These are phyloP conservation scores for Tachystola acroxantha DNA, from an alignment of 2,888 invertebrate species.

Conservation along the genomic window DNA sequence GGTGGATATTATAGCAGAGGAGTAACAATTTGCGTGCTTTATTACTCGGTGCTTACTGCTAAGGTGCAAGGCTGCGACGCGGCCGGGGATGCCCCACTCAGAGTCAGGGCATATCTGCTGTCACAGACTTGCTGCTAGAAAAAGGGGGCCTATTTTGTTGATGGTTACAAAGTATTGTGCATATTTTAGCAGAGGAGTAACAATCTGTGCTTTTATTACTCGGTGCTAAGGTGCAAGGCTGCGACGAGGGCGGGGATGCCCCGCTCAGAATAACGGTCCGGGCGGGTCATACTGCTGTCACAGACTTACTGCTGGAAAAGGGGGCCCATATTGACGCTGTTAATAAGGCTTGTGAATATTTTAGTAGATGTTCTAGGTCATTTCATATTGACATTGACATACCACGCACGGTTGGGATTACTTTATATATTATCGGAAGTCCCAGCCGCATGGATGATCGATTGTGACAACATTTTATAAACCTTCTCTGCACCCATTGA, in stretches of 20 bases:
- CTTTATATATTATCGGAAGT: too few species aligned
- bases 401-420: too few species aligned
- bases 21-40: conserved; percentile 53
- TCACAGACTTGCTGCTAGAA: conserved; percentile 83
- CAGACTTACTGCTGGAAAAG: conserved; percentile 81
- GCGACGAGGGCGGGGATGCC: conserved; percentile 84
- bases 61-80: conserved; percentile 79
- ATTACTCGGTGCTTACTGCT: conserved; percentile 83
- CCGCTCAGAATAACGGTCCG: conserved; percentile 87
- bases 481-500: too few species aligned
- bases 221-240: conserved; percentile 80
- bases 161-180: conserved; percentile 87
- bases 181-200: conserved; percentile 17
- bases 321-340: conserved; percentile 82
- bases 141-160: conserved; percentile 81
- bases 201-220: conserved; percentile 80
- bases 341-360: conserved; percentile 83
- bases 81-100: conserved; percentile 84
- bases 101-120: conserved; percentile 83
- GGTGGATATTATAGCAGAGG: conserved; percentile 18
- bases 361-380: not conserved
- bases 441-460: too few species aligned
- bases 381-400: too few species aligned
- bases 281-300: conserved; percentile 83
- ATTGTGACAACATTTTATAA: too few species aligned